Evolutionary conservation across 1,140 invertebrate species (phyloP).

Genomic region (Colletes latitarsis): DNA sequence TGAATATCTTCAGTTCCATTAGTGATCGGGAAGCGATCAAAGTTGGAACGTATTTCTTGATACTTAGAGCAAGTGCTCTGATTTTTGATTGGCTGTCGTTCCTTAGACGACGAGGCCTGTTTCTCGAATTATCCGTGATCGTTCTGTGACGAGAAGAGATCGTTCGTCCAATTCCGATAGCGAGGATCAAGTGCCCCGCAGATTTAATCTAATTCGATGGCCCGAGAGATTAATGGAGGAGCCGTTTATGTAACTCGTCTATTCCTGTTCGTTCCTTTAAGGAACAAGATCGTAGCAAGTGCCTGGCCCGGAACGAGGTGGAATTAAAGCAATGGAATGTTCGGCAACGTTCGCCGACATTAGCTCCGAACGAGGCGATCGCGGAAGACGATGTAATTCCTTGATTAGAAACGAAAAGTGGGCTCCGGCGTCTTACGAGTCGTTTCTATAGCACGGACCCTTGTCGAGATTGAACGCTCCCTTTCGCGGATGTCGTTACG

Average conservation of each 20-base stretch:
- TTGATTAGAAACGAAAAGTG: slow-evolving; percentile 11
- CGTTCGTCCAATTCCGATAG: neutral
- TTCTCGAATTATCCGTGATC: neutral
- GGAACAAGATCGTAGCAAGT: slow-evolving; percentile 38
- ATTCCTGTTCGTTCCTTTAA: slow-evolving; percentile 47
- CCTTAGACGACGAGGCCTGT: neutral
- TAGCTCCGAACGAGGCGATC: neutral
- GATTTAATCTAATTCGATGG: slow-evolving; percentile 50
- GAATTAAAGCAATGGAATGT: slow-evolving; percentile 38
- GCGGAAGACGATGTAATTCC: slow-evolving; percentile 11
- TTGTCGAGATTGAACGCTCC: too few species aligned
- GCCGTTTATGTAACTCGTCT: slow-evolving; percentile 51
- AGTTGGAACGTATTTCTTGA: too few species aligned
- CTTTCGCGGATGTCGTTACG: too few species aligned
- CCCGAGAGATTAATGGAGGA: slow-evolving; percentile 52
- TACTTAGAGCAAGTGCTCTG: too few species aligned
- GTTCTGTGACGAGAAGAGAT: neutral
- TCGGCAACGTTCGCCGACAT: neutral
- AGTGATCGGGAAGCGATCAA: too few species aligned
- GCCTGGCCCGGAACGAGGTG: slow-evolving; percentile 23
- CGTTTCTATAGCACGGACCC: neutral
- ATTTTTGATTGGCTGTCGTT: too few species aligned
- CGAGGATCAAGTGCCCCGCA: slow-evolving; percentile 20
- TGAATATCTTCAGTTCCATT: too few species aligned
- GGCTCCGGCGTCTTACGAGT: neutral